Base-by-base conservation (phyloP, 2,797 vertebrate species). In the Centropyge bicolor region DNA sequence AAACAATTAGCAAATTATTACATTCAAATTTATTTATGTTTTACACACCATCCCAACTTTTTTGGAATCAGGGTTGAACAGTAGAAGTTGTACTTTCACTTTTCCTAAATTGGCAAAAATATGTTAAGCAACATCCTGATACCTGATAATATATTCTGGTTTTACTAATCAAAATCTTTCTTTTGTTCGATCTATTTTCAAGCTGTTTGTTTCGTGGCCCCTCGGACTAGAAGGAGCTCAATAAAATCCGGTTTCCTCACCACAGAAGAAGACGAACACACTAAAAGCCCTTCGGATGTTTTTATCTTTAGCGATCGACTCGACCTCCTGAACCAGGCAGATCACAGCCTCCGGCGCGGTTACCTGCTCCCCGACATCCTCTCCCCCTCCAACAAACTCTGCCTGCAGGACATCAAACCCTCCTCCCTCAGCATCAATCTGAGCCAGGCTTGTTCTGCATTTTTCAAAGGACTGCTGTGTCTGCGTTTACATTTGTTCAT, bases 401-500 rank as follows among this genome's bases (percentile, higher is more conserved):
- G 35, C 45, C 70, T 63, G 79, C 72, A 63, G 69, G 74, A 84
- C 72, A 40, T 78, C 51, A 60, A 68, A 64, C 76, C 80, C 38
- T 24, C 51, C 75, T 67, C 79, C 55, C 63, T 75, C 78, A 81
- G 76, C 76, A 41, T 78, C 85, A 80, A 86, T 88, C 89, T 90
- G 91, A 93, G 91, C 89, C 93, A 66, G 43, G 65, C 83, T 85
- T 76, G 35, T 71, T 82, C 83, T 55, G 38, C 86, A 31, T 66
- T 68, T 84, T 63, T 61, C 9, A 13, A 71, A 46, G 70, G 76
- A 86, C 83, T 54, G 59, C 76, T n/a, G 64, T 77, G 85, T 88
- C 89, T 82, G 88, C 56, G 88, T 93, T 94, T 92, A 93, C 92
- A 89, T 79, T 84, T 66, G 70, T 86, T 81, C 51, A 68, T 76